Evolutionary conservation across 2,888 invertebrate species (phyloP), one percentile per base, ranked within the genome.

Genomic region (Caenorhabditis japonica): DNA sequence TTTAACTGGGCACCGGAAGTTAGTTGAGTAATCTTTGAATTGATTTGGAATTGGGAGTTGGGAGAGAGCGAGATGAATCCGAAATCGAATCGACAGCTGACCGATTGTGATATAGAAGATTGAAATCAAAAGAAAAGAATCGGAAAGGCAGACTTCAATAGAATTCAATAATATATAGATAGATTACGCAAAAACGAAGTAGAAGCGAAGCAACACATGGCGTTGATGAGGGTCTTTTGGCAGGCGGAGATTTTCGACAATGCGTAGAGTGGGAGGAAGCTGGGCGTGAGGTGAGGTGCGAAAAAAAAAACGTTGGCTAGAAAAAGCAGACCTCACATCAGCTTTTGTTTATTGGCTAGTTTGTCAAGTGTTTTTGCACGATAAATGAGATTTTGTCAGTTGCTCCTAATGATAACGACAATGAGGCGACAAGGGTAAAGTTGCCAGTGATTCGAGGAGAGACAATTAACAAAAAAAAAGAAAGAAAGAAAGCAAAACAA

Each of bases 121-220:
- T n/a, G n/a, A n/a, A n/a, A n/a, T n/a, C n/a, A 51, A 34, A 47
- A 10, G 8, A 27, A 13, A 30, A 41, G 46, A 43, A 36, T 38
- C 23, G 44, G 36, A 33, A 56, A 7, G 33, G n/a, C 27, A 25
- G 58, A 47, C 23, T 49, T 39, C 53, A 56, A 49, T 64, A 55
- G 64, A 64, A 64, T 49, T 64, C 47, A 64, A 64, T 64, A 56
- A 64, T 56, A 55, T 64, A 64, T 56, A 39, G 62, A 64, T 47
- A 55, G 64, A 64, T 64, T 64, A 64, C 64, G 64, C 64, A 56
- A 56, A 62, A 49, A 64, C 64, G 64, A 55, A 64, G 64, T 47
- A 44, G 34, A 25, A 4, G 4, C 33, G 33, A 25, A 7, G 52
- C 39, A 47, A 46, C 62, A 64, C 62, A 64, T 64, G 62, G 34